Base-by-base conservation (phyloP, 2,797 vertebrate species). In the Cottoperca gobio region DNA sequence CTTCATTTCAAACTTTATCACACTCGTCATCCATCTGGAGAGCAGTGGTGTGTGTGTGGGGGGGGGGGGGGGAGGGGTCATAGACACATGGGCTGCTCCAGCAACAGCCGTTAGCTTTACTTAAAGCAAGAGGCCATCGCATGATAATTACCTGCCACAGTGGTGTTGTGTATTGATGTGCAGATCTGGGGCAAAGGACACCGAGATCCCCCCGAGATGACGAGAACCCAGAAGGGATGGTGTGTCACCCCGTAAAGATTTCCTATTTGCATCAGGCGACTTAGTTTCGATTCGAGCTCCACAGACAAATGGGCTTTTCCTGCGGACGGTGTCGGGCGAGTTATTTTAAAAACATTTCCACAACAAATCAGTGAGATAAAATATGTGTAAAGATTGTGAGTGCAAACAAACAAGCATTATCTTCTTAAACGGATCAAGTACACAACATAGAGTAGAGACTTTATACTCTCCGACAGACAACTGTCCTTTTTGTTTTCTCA, bases 241-340 rank as follows among this genome's bases (percentile, higher is more conserved):
- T 62, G 71, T 89, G 88, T 84, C 91, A 83, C 37, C 79, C 40
- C n/a, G 79, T 84, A 82, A 86, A 91, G 91, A 93, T 92, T 91
- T 88, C 92, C 76, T 78, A 69, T 86, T 79, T 74, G 86, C 70
- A 84, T 81, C 62, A 48, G 75, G 76, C 39, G 12, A 62, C 75
- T 82, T 70, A 19, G 54, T 82, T 93, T 94, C 26, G 81, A 92
- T 89, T 70, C 73, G 46, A 85, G 80, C 77, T 73, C 37, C 26
- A 45, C 50, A 26, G 24, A 26, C 24, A 26, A 26, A 26, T 10
- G 60, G 45, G 17, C 23, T 65, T 82, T 49, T 77, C 21, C 43
- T 42, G 28, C 28, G 31, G 88, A 45, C 21, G n/a, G 24, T 63
- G 12, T 76, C 2, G 10, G 8, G 2, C 5, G 57, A 48, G 48